These are phyloP conservation scores for Lynx canadensis DNA, from an alignment of 2,113 vertebrate species.

Conservation along the genomic window DNA sequence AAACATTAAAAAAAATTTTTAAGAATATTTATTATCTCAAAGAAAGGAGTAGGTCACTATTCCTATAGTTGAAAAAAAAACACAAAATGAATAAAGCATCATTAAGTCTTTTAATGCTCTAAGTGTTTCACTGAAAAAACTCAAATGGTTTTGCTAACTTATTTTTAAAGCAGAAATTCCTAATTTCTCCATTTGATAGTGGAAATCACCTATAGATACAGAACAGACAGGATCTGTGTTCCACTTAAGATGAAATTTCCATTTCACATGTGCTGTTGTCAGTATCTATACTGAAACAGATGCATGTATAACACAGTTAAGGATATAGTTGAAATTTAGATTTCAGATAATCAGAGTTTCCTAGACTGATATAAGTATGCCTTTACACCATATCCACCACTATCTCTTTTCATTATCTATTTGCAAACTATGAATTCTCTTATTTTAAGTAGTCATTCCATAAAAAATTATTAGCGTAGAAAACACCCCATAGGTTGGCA, in stretches of 20 bases:
- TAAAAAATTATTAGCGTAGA: neutral
- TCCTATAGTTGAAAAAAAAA: neutral
- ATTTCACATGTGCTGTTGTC: neutral
- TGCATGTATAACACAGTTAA: neutral
- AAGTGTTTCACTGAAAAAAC: neutral
- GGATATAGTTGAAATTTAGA: neutral
- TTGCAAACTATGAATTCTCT: neutral
- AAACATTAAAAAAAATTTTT: neutral
- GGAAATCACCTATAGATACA: neutral
- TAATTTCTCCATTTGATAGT: neutral
- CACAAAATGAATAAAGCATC: neutral
- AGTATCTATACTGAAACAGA: neutral
- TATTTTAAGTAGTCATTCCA: neutral
- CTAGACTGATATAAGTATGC: fast-evolving
- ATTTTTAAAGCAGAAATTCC: neutral
- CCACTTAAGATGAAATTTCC: neutral
- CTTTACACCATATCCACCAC: neutral
- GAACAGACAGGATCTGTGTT: neutral
- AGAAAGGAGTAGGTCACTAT: neutral
- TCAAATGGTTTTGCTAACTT: neutral
- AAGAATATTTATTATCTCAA: neutral
- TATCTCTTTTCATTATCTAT: neutral
- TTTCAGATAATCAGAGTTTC: neutral
- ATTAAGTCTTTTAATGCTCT: neutral
- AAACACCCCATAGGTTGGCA: neutral